These are phyloP conservation scores for Scotopteryx bipunctaria DNA, from an alignment of 2,888 invertebrate species.

Conservation along the genomic window DNA sequence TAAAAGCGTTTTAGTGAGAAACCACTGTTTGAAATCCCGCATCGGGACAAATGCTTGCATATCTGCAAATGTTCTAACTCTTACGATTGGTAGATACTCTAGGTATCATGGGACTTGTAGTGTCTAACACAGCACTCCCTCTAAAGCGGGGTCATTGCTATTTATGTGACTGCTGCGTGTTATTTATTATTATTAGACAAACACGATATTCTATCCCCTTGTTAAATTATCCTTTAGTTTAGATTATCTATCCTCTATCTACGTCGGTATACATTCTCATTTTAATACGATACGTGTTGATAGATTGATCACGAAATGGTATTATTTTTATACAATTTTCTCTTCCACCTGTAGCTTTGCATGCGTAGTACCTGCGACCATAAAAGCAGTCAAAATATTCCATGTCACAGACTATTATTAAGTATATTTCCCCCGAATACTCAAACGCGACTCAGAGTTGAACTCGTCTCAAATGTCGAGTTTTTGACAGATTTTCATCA, in stretches of 20 bases:
- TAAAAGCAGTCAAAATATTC: no score
- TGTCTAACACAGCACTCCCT: conserved; percentile 17
- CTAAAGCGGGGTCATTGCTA: conserved; percentile 27
- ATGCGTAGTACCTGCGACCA: no score
- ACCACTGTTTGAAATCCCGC: conserved; percentile 2
- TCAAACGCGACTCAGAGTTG: no score
- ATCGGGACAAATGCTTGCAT: conserved; percentile 10
- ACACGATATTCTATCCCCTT: conserved; percentile 5
- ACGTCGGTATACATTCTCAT: not conserved
- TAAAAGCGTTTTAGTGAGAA: conserved; percentile 4
- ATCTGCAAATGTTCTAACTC: conserved; percentile 15
- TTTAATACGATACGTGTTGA: no score
- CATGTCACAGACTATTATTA: no score
- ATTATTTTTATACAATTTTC: no score
- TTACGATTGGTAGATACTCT: conserved; percentile 18
- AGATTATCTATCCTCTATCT: not conserved
- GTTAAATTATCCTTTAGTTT: conserved; percentile 4
- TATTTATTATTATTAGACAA: conserved; percentile 23
- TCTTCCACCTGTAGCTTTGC: no score
- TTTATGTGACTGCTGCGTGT: conserved; percentile 23
- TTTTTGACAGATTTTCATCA: no score
- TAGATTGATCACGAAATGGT: no score
- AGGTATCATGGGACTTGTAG: conserved; percentile 12
- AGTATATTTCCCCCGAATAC: no score
- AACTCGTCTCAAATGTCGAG: no score